These are phyloP conservation scores for Coelinius sp. DNA, from an alignment of 2,888 invertebrate genomes.

Conservation along the genomic window DNA sequence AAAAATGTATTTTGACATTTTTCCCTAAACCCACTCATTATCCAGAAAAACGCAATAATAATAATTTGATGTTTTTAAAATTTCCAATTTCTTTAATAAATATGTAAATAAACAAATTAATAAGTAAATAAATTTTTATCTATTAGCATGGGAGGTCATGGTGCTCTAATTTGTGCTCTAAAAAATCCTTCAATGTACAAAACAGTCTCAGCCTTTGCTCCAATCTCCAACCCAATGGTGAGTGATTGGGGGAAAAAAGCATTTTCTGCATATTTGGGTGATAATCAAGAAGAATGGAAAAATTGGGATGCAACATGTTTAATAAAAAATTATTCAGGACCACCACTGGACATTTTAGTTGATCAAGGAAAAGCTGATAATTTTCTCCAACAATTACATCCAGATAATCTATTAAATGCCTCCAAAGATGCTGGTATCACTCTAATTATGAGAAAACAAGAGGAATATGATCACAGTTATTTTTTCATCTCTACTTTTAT, in stretches of 20 bases:
- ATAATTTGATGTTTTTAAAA: too few relatives aligned
- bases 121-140: too few relatives aligned
- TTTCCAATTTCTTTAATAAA: background rate
- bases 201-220: constrained; percentile 94
- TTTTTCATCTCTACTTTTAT: constrained; percentile 93
- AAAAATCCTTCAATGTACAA: constrained; percentile 91
- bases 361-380: constrained; percentile 92
- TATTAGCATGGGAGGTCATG: constrained; percentile 98
- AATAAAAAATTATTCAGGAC: constrained; percentile 86
- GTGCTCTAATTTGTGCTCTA: constrained; percentile 90
- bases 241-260: constrained; percentile 93
- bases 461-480: constrained; percentile 96
- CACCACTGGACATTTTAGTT: constrained; percentile 85
- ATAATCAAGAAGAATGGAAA: constrained; percentile 79
- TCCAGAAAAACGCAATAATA: too few relatives aligned
- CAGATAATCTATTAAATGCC: constrained; percentile 85
- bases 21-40: too few relatives aligned
- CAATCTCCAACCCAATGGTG: constrained; percentile 89
- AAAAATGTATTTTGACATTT: too few relatives aligned
- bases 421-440: constrained; percentile 78
- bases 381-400: constrained; percentile 85
- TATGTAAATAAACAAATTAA: background rate
- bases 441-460: constrained; percentile 79
- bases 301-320: constrained; percentile 93
- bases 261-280: constrained; percentile 85